Base-by-base conservation (phyloP, 2,888 invertebrate genomes). In the Ametastegia equiseti region DNA sequence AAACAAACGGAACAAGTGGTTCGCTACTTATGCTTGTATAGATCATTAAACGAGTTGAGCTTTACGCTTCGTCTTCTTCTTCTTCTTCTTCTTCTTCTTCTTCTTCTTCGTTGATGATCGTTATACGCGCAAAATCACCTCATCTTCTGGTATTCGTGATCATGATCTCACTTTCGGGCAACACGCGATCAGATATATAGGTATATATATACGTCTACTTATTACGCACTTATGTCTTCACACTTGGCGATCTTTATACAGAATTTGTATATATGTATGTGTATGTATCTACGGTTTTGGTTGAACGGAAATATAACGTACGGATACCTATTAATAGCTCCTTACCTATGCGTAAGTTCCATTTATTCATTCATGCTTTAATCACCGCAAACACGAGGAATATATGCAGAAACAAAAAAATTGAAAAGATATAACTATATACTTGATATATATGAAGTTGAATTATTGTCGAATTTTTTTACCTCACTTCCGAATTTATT, bases 131-230 rank as follows among this genome's bases (percentile, higher is more conserved):
- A 11, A 23, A 27, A 71, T 71, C 71, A 71, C 69, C 69, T 71
- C 71, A 71, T 71, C 71, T 71, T 47, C 47, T 71, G n/a, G n/a
- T 27, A 27, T 71, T 30, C 30, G 71, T 27, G 45, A 45, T 23
- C 27, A 27, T 71, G 71, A 71, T 71, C 47, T 71, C 71, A 71
- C 47, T 27, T 71, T 71, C 36, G 7, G n/a, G 47, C 1, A 5
- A 15, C 1, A 30, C 15, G 30, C 27, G 27, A 3, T 15, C n/a
- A 30, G 1, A 63, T n/a, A 4, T 57, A 57, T 57, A 45, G 2
- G 19, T 36, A 30, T 9, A 63, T n/a, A 4, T 57, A 57, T 57
- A 57, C 5, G 50, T 33, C 13, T 15, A 63, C n/a, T 15, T 33
- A 30, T 19, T 54, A 23, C 54, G 23, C 63, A 33, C 30, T n/a